A percentile compares a stretch with the other conserved stretches of the same genome.
phyloP scores from a whole-genome alignment of 2,888 invertebrate genomes.

The Mylabris sibirica region DNA sequence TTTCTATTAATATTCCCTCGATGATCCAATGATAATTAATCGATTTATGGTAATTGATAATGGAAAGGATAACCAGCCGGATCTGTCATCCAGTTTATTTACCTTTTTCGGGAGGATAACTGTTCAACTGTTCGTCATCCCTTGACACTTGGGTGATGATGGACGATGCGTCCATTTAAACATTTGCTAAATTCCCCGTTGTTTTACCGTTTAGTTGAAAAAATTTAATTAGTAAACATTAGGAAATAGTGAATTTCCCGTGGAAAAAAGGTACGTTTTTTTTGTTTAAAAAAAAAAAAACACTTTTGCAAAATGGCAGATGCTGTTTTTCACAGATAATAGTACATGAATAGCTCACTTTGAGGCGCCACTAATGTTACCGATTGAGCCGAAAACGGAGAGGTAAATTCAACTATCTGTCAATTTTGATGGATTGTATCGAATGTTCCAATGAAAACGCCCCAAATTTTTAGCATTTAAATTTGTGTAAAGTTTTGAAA shows the following conservation, averaged over 20 bases:
- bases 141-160: slow-evolving; percentile 98
- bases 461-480: too few species aligned
- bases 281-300: slow-evolving; percentile 43
- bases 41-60: not conserved
- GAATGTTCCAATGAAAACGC: not conserved
- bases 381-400: slow-evolving; percentile 34
- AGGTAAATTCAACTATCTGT: slow-evolving; percentile 34
- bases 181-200: slow-evolving; percentile 64
- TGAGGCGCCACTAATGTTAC: slow-evolving; percentile 39
- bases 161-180: slow-evolving; percentile 98
- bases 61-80: not conserved
- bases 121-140: slow-evolving; percentile 95
- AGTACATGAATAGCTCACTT: slow-evolving; percentile 42
- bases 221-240: slow-evolving; percentile 33
- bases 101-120: slow-evolving; percentile 93
- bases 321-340: slow-evolving; percentile 49
- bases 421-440: not conserved
- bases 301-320: slow-evolving; percentile 58
- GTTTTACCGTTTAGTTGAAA: slow-evolving; percentile 20
- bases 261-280: slow-evolving; percentile 37
- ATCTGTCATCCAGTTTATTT: slow-evolving; percentile 60
- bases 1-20: not conserved
- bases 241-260: slow-evolving; percentile 37
- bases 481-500: too few species aligned
- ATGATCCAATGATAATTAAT: not conserved